Conservation (phyloP, 2,888 invertebrate genomes). For the Drosophila bunnanda region DNA sequence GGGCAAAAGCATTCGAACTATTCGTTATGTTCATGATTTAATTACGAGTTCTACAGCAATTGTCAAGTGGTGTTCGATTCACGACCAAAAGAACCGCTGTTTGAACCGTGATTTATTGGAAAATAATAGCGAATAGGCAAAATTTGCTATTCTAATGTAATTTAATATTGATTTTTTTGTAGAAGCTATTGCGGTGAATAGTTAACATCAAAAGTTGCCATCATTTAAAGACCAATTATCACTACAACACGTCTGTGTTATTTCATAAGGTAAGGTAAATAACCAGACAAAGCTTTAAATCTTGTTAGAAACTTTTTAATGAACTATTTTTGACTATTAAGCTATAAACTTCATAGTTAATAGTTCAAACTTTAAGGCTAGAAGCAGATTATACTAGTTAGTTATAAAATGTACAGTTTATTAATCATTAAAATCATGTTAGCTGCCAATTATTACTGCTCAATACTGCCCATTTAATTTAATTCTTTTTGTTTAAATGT, state of each 20-base stretch:
- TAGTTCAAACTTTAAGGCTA: background rate
- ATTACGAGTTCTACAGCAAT: slow-evolving; percentile 53
- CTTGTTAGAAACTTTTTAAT: background rate
- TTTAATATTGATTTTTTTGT: background rate
- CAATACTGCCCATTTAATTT: slow-evolving; percentile 2
- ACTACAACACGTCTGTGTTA: background rate
- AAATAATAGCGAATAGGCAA: background rate
- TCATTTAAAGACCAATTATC: background rate
- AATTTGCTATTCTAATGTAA: background rate
- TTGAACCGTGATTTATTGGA: background rate
- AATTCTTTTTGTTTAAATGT: background rate
- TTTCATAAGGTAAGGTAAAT: background rate
- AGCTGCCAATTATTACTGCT: slow-evolving; percentile 60
- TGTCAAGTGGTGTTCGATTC: slow-evolving; percentile 34
- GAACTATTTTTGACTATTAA: background rate
- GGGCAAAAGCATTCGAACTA: slow-evolving; percentile 13
- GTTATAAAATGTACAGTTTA: slow-evolving; percentile 18
- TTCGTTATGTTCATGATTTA: slow-evolving; percentile 66
- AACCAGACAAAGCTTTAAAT: background rate
- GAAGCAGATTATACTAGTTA: background rate
- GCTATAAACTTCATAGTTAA: too few relatives aligned
- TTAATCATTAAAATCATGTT: slow-evolving; percentile 62
- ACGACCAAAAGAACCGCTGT: slow-evolving; percentile 1
- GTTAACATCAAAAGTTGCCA: background rate
- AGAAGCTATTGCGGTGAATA: background rate